Conservation (phyloP, 1,140 invertebrate genomes). For the Drosophila sproati region DNA sequence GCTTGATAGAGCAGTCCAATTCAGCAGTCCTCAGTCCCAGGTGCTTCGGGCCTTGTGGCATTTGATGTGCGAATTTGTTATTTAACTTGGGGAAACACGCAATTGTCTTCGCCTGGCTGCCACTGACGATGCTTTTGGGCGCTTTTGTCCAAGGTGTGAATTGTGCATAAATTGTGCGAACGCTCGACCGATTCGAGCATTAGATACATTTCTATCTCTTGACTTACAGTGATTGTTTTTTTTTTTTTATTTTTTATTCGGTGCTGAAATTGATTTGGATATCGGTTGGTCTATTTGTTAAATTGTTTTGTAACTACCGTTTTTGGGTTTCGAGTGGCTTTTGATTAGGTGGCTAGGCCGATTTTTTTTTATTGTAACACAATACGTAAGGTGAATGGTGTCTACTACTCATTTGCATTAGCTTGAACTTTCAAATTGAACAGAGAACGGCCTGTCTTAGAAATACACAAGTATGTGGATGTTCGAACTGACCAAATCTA, state of each 20-base stretch:
- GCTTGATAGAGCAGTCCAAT: slow-evolving; percentile 59
- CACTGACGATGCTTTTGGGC: slow-evolving; percentile 8
- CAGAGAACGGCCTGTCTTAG: slow-evolving; percentile 1
- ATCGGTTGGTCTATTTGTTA: slow-evolving; percentile 14
- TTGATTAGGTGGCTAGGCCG: slow-evolving; percentile 2
- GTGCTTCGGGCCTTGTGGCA: slow-evolving; percentile 65
- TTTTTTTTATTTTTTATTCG: no score
- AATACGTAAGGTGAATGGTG: slow-evolving; percentile 54
- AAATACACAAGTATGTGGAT: background rate
- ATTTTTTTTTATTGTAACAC: slow-evolving; percentile 26
- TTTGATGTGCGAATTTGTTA: slow-evolving; percentile 85
- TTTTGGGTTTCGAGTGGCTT: background rate
- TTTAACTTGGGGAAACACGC: slow-evolving; percentile 71
- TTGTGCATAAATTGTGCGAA: slow-evolving; percentile 69
- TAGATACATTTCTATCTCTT: slow-evolving; percentile 52
- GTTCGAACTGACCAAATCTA: slow-evolving; percentile 4
- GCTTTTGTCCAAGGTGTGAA: slow-evolving; percentile 46
- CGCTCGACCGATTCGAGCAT: slow-evolving; percentile 17
- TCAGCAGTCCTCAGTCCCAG: slow-evolving; percentile 22
- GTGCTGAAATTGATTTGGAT: slow-evolving; percentile 3
- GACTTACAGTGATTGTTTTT: slow-evolving; percentile 12
- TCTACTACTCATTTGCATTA: slow-evolving; percentile 48
- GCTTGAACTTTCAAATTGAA: slow-evolving; percentile 58
- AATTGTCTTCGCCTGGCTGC: slow-evolving; percentile 61
- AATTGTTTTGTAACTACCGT: slow-evolving; percentile 33